A percentile compares a stretch with the other conserved stretches of the same genome.
Evolutionary conservation across 2,888 invertebrate species (phyloP).

Genomic region (Hipparchia semele): DNA sequence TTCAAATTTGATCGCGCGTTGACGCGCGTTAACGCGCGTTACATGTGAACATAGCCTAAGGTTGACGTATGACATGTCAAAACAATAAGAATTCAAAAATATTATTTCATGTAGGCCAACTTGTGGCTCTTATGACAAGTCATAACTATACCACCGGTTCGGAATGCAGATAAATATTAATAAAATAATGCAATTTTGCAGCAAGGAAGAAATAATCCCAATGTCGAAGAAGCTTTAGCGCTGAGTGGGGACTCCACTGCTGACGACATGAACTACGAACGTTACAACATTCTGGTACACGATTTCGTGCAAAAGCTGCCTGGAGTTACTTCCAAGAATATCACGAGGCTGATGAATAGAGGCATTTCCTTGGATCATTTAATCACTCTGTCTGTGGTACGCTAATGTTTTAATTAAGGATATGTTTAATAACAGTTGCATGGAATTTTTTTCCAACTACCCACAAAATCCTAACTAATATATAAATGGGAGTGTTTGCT

Average conservation of each 20-base stretch:
- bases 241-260: conserved; percentile 88
- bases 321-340: conserved; percentile 94
- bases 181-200: conserved; percentile 50
- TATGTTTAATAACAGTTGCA: too few species aligned
- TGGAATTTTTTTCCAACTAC: too few species aligned
- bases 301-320: conserved; percentile 94
- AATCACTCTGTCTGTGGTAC: conserved; percentile 82
- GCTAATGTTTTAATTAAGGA: background rate
- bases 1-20: too few species aligned
- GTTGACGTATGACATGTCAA: too few species aligned
- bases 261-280: conserved; percentile 81
- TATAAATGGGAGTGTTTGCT: too few species aligned
- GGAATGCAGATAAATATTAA: too few species aligned
- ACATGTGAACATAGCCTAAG: too few species aligned
- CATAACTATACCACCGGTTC: too few species aligned
- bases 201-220: conserved; percentile 92
- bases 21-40: too few species aligned
- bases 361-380: conserved; percentile 87
- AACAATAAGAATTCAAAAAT: too few species aligned
- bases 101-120: too few species aligned
- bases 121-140: too few species aligned
- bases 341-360: conserved; percentile 88
- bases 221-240: conserved; percentile 87
- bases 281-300: conserved; percentile 88
- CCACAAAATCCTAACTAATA: background rate